Percentiles rank a stretch among this genome's conserved stretches.
Conservation (phyloP, 2,113 vertebrate species). For the Ochotona princeps region DNA sequence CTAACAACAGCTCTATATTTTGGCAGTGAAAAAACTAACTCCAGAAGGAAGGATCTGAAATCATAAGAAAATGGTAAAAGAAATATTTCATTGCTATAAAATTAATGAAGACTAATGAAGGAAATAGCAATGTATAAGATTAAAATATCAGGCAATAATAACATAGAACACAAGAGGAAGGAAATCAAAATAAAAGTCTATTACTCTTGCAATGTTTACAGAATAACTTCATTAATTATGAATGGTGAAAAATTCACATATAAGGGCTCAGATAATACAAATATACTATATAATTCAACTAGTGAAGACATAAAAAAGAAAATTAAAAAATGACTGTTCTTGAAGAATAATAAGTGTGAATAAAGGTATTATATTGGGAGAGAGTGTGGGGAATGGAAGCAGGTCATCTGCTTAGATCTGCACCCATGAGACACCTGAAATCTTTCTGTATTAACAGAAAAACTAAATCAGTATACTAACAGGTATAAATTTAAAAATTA, state of each 20-base stretch:
- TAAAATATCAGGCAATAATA: constrained; percentile 14
- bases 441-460: too few relatives aligned
- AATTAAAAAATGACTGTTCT: neutral
- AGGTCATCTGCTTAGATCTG: too few relatives aligned
- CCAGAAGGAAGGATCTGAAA: neutral
- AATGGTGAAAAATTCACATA: neutral
- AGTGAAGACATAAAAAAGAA: constrained; percentile 3
- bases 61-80: neutral
- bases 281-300: neutral
- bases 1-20: neutral
- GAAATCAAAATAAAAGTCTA: neutral
- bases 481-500: too few relatives aligned
- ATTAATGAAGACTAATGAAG: neutral
- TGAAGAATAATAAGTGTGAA: neutral
- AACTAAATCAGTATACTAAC: too few relatives aligned
- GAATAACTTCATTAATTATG: constrained; percentile 9
- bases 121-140: neutral
- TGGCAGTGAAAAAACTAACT: neutral
- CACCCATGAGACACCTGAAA: too few relatives aligned
- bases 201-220: neutral
- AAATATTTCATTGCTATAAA: neutral
- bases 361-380: neutral
- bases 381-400: too few relatives aligned
- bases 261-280: neutral
- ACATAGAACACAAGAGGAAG: neutral